Conservation (phyloP, 1,140 invertebrate species). For the Drosophila sp. region DNA sequence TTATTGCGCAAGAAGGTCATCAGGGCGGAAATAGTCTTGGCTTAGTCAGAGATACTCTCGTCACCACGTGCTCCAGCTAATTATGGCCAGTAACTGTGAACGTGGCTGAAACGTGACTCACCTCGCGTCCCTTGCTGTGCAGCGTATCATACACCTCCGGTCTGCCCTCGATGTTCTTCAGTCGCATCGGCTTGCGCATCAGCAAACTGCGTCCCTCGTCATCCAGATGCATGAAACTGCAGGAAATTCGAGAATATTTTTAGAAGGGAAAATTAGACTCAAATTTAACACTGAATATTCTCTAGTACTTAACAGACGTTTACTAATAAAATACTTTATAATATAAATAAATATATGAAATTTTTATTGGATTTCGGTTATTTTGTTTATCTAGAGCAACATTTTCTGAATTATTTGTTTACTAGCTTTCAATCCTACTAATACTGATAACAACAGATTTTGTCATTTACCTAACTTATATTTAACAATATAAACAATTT, state of each 20-base stretch:
- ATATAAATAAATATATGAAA: too few species aligned
- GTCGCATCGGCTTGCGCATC: slow-evolving; percentile 86
- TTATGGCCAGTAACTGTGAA: slow-evolving; percentile 49
- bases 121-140: slow-evolving; percentile 86
- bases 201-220: slow-evolving; percentile 79
- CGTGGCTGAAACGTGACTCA: slow-evolving; percentile 84
- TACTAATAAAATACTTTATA: too few species aligned
- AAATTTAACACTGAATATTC: too few species aligned
- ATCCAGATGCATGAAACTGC: slow-evolving; percentile 80
- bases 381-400: too few species aligned
- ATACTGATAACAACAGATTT: too few species aligned
- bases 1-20: slow-evolving; percentile 54
- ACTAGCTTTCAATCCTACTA: too few species aligned
- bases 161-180: slow-evolving; percentile 87
- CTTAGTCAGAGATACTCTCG: background rate
- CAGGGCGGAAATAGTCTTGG: background rate
- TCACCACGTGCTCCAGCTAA: slow-evolving; percentile 60
- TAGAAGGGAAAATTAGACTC: too few species aligned
- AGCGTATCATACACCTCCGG: slow-evolving; percentile 88
- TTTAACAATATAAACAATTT: too few species aligned
- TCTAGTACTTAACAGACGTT: too few species aligned
- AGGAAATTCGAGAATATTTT: slow-evolving; percentile 8
- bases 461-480: too few species aligned
- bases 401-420: too few species aligned
- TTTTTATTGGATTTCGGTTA: too few species aligned